Percentiles rank a stretch among this genome's conserved stretches.
Evolutionary conservation across 2,113 vertebrate genomes (phyloP).

Genomic region (Natator depressus): DNA sequence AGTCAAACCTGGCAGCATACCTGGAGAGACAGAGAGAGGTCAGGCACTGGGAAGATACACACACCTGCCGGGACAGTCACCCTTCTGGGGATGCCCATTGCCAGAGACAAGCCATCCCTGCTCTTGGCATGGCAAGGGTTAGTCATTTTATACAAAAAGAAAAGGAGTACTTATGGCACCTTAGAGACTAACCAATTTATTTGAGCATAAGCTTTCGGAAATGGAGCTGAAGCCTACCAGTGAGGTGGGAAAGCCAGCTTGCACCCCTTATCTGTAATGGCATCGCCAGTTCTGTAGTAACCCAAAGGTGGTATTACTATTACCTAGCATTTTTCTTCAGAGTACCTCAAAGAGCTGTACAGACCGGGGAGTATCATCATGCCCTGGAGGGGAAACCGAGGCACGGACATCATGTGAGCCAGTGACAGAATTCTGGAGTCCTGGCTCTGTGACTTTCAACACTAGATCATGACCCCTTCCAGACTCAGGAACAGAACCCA

Average conservation of each 20-base stretch:
- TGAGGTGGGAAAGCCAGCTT: neutral
- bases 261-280: neutral
- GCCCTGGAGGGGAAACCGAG: neutral
- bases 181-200: no score
- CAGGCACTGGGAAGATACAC: neutral
- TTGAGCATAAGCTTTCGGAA: no score
- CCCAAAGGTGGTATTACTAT: neutral
- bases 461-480: neutral
- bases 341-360: neutral
- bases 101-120: neutral
- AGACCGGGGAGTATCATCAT: neutral
- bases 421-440: neutral
- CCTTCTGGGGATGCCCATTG: neutral
- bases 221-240: neutral
- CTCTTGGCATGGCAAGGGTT: neutral
- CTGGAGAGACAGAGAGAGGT: slow-evolving; percentile 24
- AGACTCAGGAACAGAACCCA: neutral
- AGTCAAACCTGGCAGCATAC: slow-evolving; percentile 76
- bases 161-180: no score
- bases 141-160: neutral
- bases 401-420: neutral
- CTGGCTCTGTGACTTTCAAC: neutral
- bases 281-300: neutral
- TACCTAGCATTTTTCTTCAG: neutral
- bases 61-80: neutral